Base-by-base conservation (phyloP, 2,888 invertebrate species). In the Ypsolopha sequella region DNA sequence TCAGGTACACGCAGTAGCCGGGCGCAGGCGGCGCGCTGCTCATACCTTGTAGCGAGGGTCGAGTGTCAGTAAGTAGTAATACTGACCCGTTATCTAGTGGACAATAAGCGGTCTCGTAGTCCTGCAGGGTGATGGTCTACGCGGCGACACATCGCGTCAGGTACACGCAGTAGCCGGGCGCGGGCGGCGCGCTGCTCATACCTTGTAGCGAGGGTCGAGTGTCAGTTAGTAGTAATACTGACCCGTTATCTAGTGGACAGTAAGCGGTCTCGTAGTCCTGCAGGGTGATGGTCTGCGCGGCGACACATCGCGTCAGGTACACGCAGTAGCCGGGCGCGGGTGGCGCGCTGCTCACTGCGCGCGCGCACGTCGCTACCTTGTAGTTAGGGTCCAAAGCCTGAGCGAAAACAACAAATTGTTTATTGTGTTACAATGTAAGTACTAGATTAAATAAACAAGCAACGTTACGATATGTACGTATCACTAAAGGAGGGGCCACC, bases 1-100 rank as follows among this genome's bases (percentile, higher is more conserved):
- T 70, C 43, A 87, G 59, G 63, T 86, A 85, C 44, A 77, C 76
- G 60, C 86, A 87, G 48, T 67, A 60, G 36, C 80, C 79, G 2
- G 60, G 56, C 36, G n/a, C n/a, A n/a, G n/a, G n/a, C n/a, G n/a
- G n/a, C n/a, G 61, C 55, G 47, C 66, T 66, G 53, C 59, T 59
- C 34, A 53, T 1, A 52, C 74, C 33, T 38, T 51, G n/a, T 8
- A n/a, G n/a, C n/a, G n/a, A n/a, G n/a, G n/a, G n/a, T n/a, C n/a
- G n/a, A n/a, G n/a, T n/a, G n/a, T n/a, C n/a, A n/a, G n/a, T n/a
- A n/a, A n/a, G n/a, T n/a, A n/a, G n/a, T n/a, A 51, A 36, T 39
- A 56, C 58, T 55, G 59, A 85, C 81, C 70, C 73, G 52, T 70
- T 59, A 34, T 64, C 64, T 47, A 80, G 65, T 24, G 64, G 52